phyloP scores from a whole-genome alignment of 2,888 invertebrate species.

The Campoplex nolae region DNA sequence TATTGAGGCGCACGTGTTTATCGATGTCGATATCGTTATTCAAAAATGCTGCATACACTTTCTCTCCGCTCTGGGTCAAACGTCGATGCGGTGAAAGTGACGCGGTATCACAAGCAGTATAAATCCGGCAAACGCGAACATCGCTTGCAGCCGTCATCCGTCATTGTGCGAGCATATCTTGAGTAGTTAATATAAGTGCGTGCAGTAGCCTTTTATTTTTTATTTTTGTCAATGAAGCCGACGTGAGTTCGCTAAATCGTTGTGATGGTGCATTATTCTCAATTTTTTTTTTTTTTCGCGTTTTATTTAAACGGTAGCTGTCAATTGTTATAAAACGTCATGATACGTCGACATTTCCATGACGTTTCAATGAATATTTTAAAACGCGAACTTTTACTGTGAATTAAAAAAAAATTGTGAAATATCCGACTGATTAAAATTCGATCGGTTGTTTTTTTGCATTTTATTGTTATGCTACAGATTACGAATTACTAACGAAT shows the following conservation, averaged over 20 bases:
- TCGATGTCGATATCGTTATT: neutral
- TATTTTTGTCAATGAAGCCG: neutral
- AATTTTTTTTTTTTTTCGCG: no score
- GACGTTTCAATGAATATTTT: neutral
- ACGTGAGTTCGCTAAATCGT: neutral
- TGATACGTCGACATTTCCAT: neutral
- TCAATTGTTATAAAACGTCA: slow-evolving; percentile 1
- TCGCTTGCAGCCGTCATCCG: slow-evolving; percentile 25
- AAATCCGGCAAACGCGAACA: slow-evolving; percentile 3
- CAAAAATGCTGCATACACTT: neutral
- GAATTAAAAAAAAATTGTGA: neutral
- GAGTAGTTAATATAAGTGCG: slow-evolving; percentile 5
- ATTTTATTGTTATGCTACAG: slow-evolving; percentile 16
- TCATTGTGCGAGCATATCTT: slow-evolving; percentile 25
- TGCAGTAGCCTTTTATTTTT: neutral
- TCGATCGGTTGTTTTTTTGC: neutral
- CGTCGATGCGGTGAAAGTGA: slow-evolving; percentile 19
- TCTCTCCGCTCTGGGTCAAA: neutral
- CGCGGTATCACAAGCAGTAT: neutral
- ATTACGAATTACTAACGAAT: slow-evolving; percentile 9
- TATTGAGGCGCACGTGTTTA: neutral
- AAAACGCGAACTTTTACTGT: neutral
- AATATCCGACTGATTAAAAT: neutral
- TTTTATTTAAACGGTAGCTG: neutral
- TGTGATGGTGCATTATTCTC: neutral